Evolutionary conservation across 2,113 vertebrate species (phyloP).

Genomic region (Orycteropus afer): DNA sequence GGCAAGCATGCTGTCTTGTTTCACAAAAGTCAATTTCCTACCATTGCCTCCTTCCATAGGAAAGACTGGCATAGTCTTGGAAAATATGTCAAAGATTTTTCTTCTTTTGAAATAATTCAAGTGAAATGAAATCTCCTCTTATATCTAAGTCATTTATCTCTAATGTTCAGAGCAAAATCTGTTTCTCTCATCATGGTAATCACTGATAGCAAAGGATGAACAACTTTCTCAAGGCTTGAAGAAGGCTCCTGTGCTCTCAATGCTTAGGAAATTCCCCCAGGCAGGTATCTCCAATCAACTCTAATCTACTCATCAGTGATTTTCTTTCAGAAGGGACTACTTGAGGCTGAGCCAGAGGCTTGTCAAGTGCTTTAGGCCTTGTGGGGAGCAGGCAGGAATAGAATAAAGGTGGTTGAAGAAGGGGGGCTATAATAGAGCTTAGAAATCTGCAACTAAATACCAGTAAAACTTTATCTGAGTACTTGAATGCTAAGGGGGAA

Average conservation of each 20-base stretch:
- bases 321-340: constrained; percentile 74
- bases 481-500: constrained; percentile 8
- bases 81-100: background rate
- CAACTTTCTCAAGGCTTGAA: constrained; percentile 12
- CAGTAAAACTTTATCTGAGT: background rate
- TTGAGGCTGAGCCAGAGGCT: constrained; percentile 65
- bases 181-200: background rate
- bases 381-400: background rate
- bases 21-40: constrained; percentile 4
- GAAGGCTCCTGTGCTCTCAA: constrained; percentile 18
- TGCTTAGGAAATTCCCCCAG: constrained; percentile 69
- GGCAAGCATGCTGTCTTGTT: background rate
- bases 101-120: constrained; percentile 53
- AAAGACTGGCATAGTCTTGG: constrained; percentile 24
- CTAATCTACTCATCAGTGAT: constrained; percentile 73
- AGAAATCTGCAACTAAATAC: constrained; percentile 36
- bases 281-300: constrained; percentile 71
- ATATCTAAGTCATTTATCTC: constrained; percentile 42
- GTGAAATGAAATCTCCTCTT: constrained; percentile 59
- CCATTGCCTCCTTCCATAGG: background rate
- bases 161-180: constrained; percentile 53
- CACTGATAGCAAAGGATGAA: constrained; percentile 26
- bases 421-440: background rate
- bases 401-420: background rate
- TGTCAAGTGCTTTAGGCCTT: constrained; percentile 66